These are phyloP conservation scores for Drosophila lini DNA, from an alignment of 1,140 invertebrate species.

Conservation along the genomic window DNA sequence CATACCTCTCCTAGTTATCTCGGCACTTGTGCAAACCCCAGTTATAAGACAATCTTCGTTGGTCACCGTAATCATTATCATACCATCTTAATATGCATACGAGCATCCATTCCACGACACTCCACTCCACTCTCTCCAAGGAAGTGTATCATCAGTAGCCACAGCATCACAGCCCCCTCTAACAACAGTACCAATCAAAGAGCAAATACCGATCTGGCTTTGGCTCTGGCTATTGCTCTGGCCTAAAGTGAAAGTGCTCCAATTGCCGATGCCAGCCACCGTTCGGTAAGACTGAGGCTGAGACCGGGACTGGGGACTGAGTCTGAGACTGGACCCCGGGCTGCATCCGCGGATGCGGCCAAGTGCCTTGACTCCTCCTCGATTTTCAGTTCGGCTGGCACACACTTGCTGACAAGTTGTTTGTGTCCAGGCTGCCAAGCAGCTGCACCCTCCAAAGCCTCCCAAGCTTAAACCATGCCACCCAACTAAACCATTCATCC, in stretches of 20 bases:
- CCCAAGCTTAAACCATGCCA: conserved; percentile 39
- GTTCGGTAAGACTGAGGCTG: conserved; percentile 8
- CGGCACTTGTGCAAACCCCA: background rate
- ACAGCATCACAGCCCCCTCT: conserved; percentile 17
- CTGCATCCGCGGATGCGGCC: conserved; percentile 65
- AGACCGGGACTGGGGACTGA: background rate
- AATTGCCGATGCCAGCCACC: conserved; percentile 54
- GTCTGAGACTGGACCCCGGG: conserved; percentile 35
- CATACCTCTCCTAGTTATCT: background rate
- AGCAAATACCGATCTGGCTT: conserved; percentile 71
- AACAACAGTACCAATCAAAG: conserved; percentile 69
- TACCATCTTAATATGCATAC: conserved; percentile 36
- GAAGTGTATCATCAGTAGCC: conserved; percentile 49
- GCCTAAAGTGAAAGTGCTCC: conserved; percentile 80
- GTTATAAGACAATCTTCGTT: conserved; percentile 15
- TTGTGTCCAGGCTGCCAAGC: conserved; percentile 52
- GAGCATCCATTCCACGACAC: conserved; percentile 14
- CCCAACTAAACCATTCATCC: conserved; percentile 49
- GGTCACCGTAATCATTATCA: conserved; percentile 27
- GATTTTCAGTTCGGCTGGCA: conserved; percentile 31
- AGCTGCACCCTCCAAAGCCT: conserved; percentile 39
- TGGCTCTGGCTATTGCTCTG: conserved; percentile 38
- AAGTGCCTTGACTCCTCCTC: conserved; percentile 80
- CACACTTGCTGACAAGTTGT: conserved; percentile 76
- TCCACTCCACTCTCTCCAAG: conserved; percentile 37